Evolutionary conservation across 2,113 vertebrate genomes (phyloP).

Genomic region (Oryzias curvinotus): DNA sequence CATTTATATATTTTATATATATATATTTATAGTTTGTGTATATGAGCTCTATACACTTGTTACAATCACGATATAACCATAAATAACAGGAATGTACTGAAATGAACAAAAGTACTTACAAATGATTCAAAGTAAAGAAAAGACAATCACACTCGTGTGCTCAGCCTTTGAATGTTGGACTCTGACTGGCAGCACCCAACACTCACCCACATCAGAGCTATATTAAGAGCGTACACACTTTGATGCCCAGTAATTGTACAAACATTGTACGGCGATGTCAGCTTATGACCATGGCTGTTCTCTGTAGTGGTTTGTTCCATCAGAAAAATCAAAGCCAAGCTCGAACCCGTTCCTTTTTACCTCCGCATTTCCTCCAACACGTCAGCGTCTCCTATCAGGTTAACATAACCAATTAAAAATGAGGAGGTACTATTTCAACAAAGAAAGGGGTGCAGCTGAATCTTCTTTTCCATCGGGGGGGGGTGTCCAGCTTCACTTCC

Average conservation of each 20-base stretch:
- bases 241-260: not conserved
- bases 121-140: slow-evolving; percentile 35
- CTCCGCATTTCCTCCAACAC: too few species aligned
- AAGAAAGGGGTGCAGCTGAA: too few species aligned
- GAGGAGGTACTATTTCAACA: too few species aligned
- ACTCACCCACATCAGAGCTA: not conserved
- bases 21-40: slow-evolving; percentile 66
- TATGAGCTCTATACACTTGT: slow-evolving; percentile 72
- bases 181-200: slow-evolving; percentile 24
- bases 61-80: slow-evolving; percentile 75
- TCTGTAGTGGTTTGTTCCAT: not conserved
- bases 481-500: too few species aligned
- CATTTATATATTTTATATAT: slow-evolving; percentile 61
- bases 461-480: too few species aligned
- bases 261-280: not conserved
- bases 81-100: slow-evolving; percentile 82
- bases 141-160: too few species aligned
- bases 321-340: slow-evolving; percentile 8
- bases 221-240: not conserved
- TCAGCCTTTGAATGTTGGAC: too few species aligned
- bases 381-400: too few species aligned
- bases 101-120: slow-evolving; percentile 63
- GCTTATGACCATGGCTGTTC: too few species aligned
- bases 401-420: too few species aligned
- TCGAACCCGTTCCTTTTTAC: too few species aligned